phyloP scores from a whole-genome alignment of 2,888 invertebrate species.

The Allophyes oxyacanthae region DNA sequence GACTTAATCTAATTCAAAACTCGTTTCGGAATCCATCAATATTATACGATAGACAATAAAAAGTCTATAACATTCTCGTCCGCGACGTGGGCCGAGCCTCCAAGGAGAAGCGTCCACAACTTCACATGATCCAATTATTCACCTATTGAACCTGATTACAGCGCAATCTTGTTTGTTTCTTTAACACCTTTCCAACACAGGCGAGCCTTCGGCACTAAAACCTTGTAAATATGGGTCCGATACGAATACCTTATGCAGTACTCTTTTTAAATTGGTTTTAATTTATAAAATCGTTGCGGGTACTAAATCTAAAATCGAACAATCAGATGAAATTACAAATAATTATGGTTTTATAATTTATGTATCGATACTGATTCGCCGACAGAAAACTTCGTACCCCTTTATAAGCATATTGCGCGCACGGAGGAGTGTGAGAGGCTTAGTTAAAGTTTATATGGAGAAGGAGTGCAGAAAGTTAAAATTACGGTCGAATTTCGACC shows the following conservation, averaged over 20 bases:
- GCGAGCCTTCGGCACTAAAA: not conserved
- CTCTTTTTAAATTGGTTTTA: slow-evolving; percentile 8
- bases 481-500: too few species aligned
- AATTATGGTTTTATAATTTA: too few species aligned
- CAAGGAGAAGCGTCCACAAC: slow-evolving; percentile 52
- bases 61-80: slow-evolving; percentile 38
- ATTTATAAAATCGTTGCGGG: too few species aligned
- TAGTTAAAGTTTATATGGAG: too few species aligned
- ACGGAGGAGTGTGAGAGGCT: too few species aligned
- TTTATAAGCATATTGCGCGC: too few species aligned
- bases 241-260: not conserved
- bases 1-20: slow-evolving; percentile 62
- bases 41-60: slow-evolving; percentile 64
- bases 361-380: too few species aligned
- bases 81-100: slow-evolving; percentile 54
- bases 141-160: slow-evolving; percentile 62
- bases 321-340: too few species aligned
- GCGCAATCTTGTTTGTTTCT: slow-evolving; percentile 54
- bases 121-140: slow-evolving; percentile 60
- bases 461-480: too few species aligned
- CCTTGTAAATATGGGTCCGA: slow-evolving; percentile 6
- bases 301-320: too few species aligned
- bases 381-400: too few species aligned
- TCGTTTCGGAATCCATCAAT: slow-evolving; percentile 63
- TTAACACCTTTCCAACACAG: slow-evolving; percentile 20